Percentiles rank a stretch among this genome's conserved stretches.
phyloP scores from a whole-genome alignment of 30 jellyfish, hydroid and myxozoan genomes.

The Aurelia coerulea region DNA sequence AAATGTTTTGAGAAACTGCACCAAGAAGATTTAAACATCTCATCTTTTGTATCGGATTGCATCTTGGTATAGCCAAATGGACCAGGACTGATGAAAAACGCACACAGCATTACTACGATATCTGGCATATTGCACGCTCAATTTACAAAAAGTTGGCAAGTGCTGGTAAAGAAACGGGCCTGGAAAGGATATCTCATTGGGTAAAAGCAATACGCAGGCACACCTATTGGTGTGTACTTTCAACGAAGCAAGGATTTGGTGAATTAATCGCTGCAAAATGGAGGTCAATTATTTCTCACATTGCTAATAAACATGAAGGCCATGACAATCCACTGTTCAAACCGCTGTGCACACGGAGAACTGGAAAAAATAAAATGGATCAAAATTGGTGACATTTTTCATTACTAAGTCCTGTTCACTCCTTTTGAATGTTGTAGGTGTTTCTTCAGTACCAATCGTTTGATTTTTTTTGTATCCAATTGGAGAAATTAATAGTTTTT shows the following conservation, averaged over 20 bases:
- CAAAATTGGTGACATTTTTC: constrained; percentile 14
- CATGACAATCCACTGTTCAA: constrained; percentile 25
- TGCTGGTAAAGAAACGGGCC: constrained; percentile 31
- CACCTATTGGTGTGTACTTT: constrained; percentile 33
- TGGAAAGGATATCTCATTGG: constrained; percentile 25
- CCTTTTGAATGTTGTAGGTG: too few relatives aligned
- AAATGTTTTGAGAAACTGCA: constrained; percentile 8
- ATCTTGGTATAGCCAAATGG: constrained; percentile 51
- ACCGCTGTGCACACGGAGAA: constrained; percentile 10
- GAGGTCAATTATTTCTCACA: constrained; percentile 20
- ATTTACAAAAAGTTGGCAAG: constrained; percentile 4
- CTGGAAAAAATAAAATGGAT: constrained; percentile 35
- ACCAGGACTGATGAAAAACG: neutral
- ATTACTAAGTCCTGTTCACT: too few relatives aligned
- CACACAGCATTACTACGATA: constrained; percentile 29
- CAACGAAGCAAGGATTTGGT: constrained; percentile 48
- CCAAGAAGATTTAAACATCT: neutral
- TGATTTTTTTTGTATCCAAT: too few relatives aligned
- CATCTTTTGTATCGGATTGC: constrained; percentile 36
- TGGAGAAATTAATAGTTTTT: too few relatives aligned
- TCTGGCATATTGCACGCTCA: constrained; percentile 45
- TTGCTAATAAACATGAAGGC: constrained; percentile 18
- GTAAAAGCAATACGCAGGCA: constrained; percentile 29
- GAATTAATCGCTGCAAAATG: constrained; percentile 41
- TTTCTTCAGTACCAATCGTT: too few relatives aligned